Percentiles rank a stretch among this genome's conserved stretches.
Conservation (phyloP, 2,113 vertebrate genomes). For the Hippocampus comes region DNA sequence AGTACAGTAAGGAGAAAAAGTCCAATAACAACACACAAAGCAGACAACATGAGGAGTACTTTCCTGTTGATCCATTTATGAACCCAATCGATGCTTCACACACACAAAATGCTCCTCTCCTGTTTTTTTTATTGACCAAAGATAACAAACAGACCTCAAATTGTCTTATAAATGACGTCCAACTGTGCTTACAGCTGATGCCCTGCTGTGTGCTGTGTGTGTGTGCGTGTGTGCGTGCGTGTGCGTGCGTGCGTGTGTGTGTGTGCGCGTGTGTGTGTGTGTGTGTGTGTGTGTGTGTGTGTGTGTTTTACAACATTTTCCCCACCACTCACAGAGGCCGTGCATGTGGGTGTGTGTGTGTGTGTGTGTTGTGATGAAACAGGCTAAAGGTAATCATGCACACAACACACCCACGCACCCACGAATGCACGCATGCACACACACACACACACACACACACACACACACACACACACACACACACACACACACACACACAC, state of each 20-base stretch:
- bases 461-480: constrained; percentile 65
- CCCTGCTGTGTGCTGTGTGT: constrained; percentile 80
- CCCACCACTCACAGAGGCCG: too few relatives aligned
- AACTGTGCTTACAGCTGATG: constrained; percentile 95
- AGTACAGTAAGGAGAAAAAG: not conserved
- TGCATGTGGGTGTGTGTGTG: constrained; percentile 23
- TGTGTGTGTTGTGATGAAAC: constrained; percentile 14
- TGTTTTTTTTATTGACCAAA: constrained; percentile 83
- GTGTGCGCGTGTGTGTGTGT: too few relatives aligned
- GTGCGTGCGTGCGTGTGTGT: constrained; percentile 66
- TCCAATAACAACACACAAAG: constrained; percentile 1
- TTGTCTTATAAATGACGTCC: constrained; percentile 99
- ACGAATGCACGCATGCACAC: constrained; percentile 59
- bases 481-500: constrained; percentile 15
- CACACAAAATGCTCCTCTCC: constrained; percentile 57
- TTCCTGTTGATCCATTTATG: constrained; percentile 26
- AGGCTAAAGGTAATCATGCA: constrained; percentile 50
- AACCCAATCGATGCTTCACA: constrained; percentile 63
- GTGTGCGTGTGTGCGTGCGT: constrained; percentile 73
- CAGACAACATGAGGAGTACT: constrained; percentile 6
- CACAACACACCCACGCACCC: constrained; percentile 70
- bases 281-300: constrained; percentile 23
- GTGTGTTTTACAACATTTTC: too few relatives aligned
- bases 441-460: too few relatives aligned
- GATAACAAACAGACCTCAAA: constrained; percentile 99